phyloP scores from a whole-genome alignment of 2,888 invertebrate genomes.

The Sinodicranocentrus sp. region DNA sequence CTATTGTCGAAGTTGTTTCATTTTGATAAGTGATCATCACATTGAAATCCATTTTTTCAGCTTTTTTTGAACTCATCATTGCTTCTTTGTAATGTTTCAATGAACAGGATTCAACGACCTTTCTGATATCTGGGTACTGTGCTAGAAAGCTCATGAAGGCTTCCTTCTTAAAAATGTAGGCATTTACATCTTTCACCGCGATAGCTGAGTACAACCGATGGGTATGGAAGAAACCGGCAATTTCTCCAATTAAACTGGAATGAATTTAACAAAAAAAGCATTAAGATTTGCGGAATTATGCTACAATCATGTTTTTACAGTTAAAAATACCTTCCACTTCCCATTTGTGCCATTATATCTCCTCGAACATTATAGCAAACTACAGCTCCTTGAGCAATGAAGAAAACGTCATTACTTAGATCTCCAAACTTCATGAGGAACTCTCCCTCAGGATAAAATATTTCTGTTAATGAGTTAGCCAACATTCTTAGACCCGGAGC shows the following conservation, averaged over 20 bases:
- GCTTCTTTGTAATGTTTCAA: conserved; percentile 66
- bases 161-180: conserved; percentile 66
- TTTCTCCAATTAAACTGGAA: conserved; percentile 75
- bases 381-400: conserved; percentile 73
- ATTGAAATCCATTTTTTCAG: conserved; percentile 4
- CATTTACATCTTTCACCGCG: conserved; percentile 70
- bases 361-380: conserved; percentile 71
- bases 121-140: conserved; percentile 68
- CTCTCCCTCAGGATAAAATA: conserved; percentile 74
- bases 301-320: too few relatives aligned
- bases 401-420: conserved; percentile 71
- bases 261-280: too few relatives aligned
- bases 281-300: too few relatives aligned
- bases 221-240: conserved; percentile 68
- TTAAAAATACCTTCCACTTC: conserved; percentile 70
- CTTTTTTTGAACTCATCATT: conserved; percentile 30
- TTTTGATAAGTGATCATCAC: conserved; percentile 18
- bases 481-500: conserved; percentile 72
- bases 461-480: conserved; percentile 66
- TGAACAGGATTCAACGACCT: conserved; percentile 59
- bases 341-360: conserved; percentile 71
- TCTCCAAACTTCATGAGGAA: conserved; percentile 74
- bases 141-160: conserved; percentile 69
- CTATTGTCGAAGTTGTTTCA: conserved; percentile 11
- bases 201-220: conserved; percentile 69